These are phyloP conservation scores for Polyergus mexicanus DNA, from an alignment of 1,140 invertebrate genomes.

Conservation along the genomic window DNA sequence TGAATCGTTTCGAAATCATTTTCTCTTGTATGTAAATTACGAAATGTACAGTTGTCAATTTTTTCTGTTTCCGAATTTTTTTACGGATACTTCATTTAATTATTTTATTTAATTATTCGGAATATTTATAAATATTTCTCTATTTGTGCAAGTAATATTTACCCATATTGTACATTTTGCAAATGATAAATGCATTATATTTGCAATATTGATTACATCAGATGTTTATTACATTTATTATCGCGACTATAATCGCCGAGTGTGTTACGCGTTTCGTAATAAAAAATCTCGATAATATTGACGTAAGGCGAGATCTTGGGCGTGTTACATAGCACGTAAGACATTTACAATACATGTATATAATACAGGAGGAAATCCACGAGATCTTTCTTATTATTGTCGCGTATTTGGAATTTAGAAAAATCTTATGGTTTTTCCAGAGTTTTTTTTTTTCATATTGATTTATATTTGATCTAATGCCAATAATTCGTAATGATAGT, in stretches of 20 bases:
- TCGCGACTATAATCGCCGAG: background rate
- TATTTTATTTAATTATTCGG: too few relatives aligned
- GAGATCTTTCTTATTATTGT: background rate
- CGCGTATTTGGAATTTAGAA: background rate
- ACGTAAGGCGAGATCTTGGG: slow-evolving; percentile 19
- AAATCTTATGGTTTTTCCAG: background rate
- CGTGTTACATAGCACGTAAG: background rate
- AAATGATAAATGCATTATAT: background rate
- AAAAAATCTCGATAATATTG: slow-evolving; percentile 3
- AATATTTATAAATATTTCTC: too few relatives aligned
- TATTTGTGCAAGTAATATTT: too few relatives aligned
- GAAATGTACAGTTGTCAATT: too few relatives aligned
- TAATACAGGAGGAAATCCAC: background rate
- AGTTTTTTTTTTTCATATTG: too few relatives aligned
- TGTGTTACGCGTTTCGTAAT: background rate
- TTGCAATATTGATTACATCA: background rate
- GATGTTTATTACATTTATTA: background rate
- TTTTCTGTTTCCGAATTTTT: too few relatives aligned
- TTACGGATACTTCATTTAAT: too few relatives aligned
- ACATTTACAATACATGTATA: background rate
- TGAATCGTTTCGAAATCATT: background rate
- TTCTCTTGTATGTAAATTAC: too few relatives aligned
- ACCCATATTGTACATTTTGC: too few relatives aligned
- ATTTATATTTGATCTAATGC: background rate
- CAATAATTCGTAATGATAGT: slow-evolving; percentile 32